phyloP scores from a whole-genome alignment of 2,888 invertebrate genomes.

The Torymus aiolomorphi region DNA sequence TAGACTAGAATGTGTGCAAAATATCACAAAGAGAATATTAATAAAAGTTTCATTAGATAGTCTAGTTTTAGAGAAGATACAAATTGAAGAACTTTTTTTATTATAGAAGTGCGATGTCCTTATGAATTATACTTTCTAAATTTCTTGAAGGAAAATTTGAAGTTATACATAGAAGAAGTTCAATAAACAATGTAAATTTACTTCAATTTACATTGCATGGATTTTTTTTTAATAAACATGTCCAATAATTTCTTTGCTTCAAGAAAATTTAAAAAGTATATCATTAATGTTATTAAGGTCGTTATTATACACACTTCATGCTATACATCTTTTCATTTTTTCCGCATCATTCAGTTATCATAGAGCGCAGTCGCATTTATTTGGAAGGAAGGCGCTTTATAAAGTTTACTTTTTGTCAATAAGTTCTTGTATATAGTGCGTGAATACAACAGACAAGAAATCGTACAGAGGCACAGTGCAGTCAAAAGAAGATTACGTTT shows the following conservation, averaged over 20 bases:
- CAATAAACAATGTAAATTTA: too few species aligned
- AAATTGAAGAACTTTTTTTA: conserved; percentile 18
- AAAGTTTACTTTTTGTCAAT: conserved; percentile 26
- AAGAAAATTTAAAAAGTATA: conserved; percentile 1
- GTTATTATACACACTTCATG: background rate
- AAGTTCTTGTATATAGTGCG: background rate
- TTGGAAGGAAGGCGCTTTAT: conserved; percentile 46
- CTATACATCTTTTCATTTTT: background rate
- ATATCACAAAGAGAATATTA: conserved; percentile 38
- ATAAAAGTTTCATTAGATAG: conserved; percentile 24
- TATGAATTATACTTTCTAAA: background rate
- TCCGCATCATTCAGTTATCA: background rate
- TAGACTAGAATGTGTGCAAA: conserved; percentile 39
- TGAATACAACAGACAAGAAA: conserved; percentile 37
- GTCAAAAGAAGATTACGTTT: conserved; percentile 50
- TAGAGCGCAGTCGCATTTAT: conserved; percentile 3
- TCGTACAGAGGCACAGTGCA: conserved; percentile 54
- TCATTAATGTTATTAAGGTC: background rate
- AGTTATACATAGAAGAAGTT: background rate
- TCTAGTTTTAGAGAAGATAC: conserved; percentile 19
- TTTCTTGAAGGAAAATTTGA: conserved; percentile 4
- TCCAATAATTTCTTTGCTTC: too few species aligned
- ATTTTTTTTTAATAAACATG: too few species aligned
- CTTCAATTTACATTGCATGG: too few species aligned
- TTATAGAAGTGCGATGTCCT: background rate